phyloP scores from a whole-genome alignment of 2,888 invertebrate species.

The Acanthoscelides obtectus region DNA sequence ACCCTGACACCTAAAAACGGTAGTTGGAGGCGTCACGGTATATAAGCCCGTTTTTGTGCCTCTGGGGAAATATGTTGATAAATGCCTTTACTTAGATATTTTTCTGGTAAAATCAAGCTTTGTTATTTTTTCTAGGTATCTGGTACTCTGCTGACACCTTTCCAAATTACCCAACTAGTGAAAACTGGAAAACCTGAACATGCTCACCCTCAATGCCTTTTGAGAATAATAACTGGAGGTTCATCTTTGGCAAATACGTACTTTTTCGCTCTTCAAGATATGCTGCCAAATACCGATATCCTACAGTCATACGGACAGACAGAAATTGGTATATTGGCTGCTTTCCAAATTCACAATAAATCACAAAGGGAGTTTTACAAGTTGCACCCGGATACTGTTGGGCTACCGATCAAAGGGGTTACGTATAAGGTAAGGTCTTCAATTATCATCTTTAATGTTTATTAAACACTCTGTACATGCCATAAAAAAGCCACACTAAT shows the following conservation, averaged over 20 bases:
- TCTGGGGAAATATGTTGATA: no score
- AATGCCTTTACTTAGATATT: no score
- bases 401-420: constrained; percentile 28
- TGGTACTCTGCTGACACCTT: constrained; percentile 28
- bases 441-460: no score
- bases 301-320: constrained; percentile 36
- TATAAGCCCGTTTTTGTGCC: no score
- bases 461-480: no score
- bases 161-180: constrained; percentile 28
- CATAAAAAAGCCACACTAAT: no score
- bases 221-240: constrained; percentile 33
- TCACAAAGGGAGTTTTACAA: constrained; percentile 28
- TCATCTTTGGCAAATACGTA: constrained; percentile 29
- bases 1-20: not conserved
- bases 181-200: constrained; percentile 34
- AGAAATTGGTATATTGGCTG: constrained; percentile 32
- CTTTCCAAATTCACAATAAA: constrained; percentile 28
- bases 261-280: constrained; percentile 29
- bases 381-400: constrained; percentile 31
- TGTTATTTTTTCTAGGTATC: constrained; percentile 27
- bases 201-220: constrained; percentile 30
- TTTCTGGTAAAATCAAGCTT: no score
- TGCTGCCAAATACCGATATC: constrained; percentile 35
- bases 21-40: not conserved
- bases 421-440: constrained; percentile 34